These are phyloP conservation scores for Ibidorhyncha struthersii DNA, from an alignment of 2,113 vertebrate genomes.

Conservation along the genomic window DNA sequence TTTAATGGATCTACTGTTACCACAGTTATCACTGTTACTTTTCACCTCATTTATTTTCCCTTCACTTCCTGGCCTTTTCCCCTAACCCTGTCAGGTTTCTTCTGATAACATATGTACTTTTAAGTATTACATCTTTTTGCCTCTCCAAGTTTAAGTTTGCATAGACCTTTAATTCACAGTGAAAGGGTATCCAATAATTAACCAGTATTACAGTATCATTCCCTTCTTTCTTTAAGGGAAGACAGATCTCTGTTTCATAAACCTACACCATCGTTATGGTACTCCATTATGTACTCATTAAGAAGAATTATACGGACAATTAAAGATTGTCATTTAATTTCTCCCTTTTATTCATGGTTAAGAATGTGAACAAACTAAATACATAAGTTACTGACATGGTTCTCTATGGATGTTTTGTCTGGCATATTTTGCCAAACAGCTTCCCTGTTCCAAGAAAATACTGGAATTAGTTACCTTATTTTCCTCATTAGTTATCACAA, in stretches of 20 bases:
- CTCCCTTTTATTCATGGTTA: constrained; percentile 18
- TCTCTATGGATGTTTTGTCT: constrained; percentile 4
- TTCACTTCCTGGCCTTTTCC: not conserved
- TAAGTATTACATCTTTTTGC: not conserved
- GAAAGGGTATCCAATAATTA: not conserved
- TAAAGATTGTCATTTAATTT: constrained; percentile 13
- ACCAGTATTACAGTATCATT: not conserved
- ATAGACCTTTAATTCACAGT: not conserved
- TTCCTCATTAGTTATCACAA: not conserved
- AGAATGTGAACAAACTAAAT: not conserved
- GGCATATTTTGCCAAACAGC: not conserved
- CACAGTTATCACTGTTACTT: not conserved
- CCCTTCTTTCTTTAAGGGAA: constrained; percentile 19
- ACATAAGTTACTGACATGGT: not conserved
- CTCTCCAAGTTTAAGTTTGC: not conserved
- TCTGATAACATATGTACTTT: not conserved
- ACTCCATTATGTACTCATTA: constrained; percentile 16
- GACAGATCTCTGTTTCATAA: constrained; percentile 39
- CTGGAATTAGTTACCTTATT: constrained; percentile 13
- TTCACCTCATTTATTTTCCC: not conserved
- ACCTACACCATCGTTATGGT: not conserved
- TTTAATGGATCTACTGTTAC: not conserved
- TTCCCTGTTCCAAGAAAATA: not conserved
- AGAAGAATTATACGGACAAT: constrained; percentile 42
- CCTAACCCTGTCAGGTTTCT: not conserved